Percentiles rank a stretch among this genome's conserved stretches.
Evolutionary conservation across 2,113 vertebrate genomes (phyloP).

Genomic region (Labeo catla): DNA sequence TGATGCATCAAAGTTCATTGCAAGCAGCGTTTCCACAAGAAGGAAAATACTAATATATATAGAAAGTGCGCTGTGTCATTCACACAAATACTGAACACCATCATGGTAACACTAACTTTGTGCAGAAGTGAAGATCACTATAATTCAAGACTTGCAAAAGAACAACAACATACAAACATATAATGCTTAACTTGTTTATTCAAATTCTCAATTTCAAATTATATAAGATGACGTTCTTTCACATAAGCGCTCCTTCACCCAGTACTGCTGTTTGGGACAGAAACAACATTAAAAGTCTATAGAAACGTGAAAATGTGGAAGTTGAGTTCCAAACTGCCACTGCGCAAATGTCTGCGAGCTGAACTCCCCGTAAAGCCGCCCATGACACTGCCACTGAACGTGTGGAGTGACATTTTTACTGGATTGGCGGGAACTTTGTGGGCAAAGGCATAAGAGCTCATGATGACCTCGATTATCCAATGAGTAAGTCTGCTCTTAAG

Average conservation of each 20-base stretch:
- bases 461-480: not conserved
- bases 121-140: not conserved
- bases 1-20: too few relatives aligned
- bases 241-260: not conserved
- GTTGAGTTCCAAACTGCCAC: not conserved
- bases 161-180: not conserved
- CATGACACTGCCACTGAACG: not conserved
- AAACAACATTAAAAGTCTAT: not conserved
- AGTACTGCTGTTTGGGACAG: not conserved
- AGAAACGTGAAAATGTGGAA: not conserved
- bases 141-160: not conserved
- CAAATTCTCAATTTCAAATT: not conserved
- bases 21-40: too few relatives aligned
- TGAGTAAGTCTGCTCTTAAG: not conserved
- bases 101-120: too few relatives aligned
- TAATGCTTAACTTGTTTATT: not conserved
- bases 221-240: too few relatives aligned
- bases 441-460: not conserved
- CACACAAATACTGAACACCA: too few relatives aligned
- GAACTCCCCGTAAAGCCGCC: not conserved
- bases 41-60: too few relatives aligned
- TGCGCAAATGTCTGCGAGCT: not conserved
- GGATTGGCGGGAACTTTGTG: not conserved
- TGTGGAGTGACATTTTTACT: not conserved
- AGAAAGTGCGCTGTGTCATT: too few relatives aligned